These are phyloP conservation scores for Linnaemya vulpina DNA, from an alignment of 2,888 invertebrate species.

Conservation along the genomic window DNA sequence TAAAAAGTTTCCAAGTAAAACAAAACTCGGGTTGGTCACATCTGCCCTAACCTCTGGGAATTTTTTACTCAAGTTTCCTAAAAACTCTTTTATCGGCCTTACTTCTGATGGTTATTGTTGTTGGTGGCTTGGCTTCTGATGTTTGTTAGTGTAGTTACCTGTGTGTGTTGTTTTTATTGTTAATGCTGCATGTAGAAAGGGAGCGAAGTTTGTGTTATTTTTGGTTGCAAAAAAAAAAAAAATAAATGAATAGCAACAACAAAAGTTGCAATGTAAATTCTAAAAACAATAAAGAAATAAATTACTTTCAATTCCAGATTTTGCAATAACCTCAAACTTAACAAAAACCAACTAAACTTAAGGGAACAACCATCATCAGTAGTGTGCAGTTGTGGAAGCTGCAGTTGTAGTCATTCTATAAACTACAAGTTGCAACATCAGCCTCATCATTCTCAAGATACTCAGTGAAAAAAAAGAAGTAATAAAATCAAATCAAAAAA, in stretches of 20 bases:
- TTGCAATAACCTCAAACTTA: constrained; percentile 71
- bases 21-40: constrained; percentile 36
- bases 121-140: constrained; percentile 57
- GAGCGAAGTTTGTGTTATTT: constrained; percentile 37
- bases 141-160: constrained; percentile 41
- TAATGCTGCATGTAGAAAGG: constrained; percentile 46
- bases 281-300: constrained; percentile 83
- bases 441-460: constrained; percentile 19
- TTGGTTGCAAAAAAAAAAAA: constrained; percentile 32
- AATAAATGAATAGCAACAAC: no score
- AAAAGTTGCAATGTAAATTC: constrained; percentile 77
- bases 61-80: constrained; percentile 32
- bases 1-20: background rate
- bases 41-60: background rate
- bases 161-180: constrained; percentile 44
- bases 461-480: constrained; percentile 16
- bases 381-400: background rate
- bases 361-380: constrained; percentile 30
- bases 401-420: constrained; percentile 10
- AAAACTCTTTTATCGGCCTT: constrained; percentile 67
- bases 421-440: constrained; percentile 57
- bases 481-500: constrained; percentile 22
- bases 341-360: constrained; percentile 49
- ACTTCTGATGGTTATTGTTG: background rate
- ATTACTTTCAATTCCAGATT: constrained; percentile 80